These are phyloP conservation scores for Chanos chanos DNA, from an alignment of 2,797 vertebrate genomes.

Conservation along the genomic window DNA sequence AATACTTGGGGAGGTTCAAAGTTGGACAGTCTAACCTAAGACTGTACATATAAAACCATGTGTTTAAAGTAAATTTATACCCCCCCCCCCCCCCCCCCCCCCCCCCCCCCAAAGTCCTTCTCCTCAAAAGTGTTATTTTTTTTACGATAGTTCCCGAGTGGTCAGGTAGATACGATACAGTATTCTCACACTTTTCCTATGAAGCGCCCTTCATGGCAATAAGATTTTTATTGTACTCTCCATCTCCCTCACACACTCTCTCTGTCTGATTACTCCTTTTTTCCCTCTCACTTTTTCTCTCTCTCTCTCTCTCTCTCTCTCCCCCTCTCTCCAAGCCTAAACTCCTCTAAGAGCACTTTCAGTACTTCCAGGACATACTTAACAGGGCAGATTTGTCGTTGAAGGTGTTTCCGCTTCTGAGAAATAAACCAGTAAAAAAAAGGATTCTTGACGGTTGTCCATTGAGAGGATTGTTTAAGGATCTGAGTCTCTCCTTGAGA, in stretches of 20 bases:
- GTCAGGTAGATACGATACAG: no score
- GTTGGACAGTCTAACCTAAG: no score
- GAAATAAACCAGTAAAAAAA: background rate
- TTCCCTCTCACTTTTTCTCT: background rate
- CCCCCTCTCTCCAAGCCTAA: background rate
- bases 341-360: slow-evolving; percentile 1
- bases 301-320: slow-evolving; percentile 28
- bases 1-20: no score
- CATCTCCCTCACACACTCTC: background rate
- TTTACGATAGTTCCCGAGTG: no score
- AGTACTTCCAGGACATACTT: slow-evolving; percentile 13
- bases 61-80: no score
- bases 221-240: slow-evolving; percentile 19
- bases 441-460: background rate
- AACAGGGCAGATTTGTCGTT: slow-evolving; percentile 15
- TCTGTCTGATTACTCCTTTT: background rate
- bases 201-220: background rate
- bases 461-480: background rate
- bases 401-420: background rate
- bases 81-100: no score
- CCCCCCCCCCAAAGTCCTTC: no score
- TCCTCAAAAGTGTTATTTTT: no score
- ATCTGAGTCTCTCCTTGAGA: slow-evolving; percentile 2
- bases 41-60: no score
- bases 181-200: background rate